These are phyloP conservation scores for Coryphaenoides rupestris DNA, from an alignment of 2,113 vertebrate genomes.

Conservation along the genomic window DNA sequence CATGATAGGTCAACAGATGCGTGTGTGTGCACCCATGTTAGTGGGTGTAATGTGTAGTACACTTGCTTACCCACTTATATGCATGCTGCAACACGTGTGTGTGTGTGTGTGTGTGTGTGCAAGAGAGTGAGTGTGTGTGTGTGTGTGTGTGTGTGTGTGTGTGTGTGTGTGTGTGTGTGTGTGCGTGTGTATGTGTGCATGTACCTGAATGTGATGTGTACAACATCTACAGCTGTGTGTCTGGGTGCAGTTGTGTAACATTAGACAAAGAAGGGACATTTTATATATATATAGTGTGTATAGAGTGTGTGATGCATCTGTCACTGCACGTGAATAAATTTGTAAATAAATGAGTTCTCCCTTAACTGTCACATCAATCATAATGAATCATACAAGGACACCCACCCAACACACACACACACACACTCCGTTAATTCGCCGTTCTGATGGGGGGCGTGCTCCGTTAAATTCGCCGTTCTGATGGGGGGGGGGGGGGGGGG, in stretches of 20 bases:
- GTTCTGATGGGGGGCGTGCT: no score
- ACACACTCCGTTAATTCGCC: no score
- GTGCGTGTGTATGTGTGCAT: slow-evolving; percentile 2
- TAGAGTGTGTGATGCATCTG: not conserved
- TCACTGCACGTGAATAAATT: not conserved
- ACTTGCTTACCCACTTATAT: not conserved
- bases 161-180: not conserved
- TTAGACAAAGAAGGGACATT: no score
- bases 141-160: not conserved
- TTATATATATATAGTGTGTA: not conserved
- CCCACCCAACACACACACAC: not conserved
- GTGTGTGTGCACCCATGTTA: not conserved
- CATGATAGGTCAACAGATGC: not conserved
- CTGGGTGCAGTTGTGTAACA: not conserved
- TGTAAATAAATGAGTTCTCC: not conserved
- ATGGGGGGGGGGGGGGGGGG: no score
- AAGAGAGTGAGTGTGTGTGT: not conserved
- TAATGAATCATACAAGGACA: not conserved
- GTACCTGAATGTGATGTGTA: no score
- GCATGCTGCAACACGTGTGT: not conserved
- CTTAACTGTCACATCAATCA: slow-evolving; percentile 1
- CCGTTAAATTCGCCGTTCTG: no score
- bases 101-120: not conserved
- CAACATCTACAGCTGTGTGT: not conserved
- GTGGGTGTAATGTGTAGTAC: not conserved